Evolutionary conservation across 2,113 vertebrate genomes (phyloP), one percentile per base, ranked within the genome.

Genomic region (Argyrosomus japonicus): DNA sequence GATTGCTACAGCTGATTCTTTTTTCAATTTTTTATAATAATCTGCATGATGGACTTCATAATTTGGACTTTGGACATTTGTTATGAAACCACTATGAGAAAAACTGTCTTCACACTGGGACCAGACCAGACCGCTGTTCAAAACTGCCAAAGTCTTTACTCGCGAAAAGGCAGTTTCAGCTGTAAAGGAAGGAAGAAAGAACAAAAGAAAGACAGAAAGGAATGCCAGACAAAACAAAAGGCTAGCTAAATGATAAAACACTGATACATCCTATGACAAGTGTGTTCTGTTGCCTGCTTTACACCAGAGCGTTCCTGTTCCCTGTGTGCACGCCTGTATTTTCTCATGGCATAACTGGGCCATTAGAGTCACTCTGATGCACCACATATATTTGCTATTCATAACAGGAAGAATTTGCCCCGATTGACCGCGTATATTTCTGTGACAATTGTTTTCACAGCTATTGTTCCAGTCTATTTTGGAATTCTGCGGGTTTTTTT

Each of bases 401-500:
- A 92, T 83, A 93, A 93, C 93, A 94, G 85, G 90, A 90, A 80
- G 88, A 90, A 88, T 78, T 77, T 85, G 85, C 81, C 76, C 71
- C 54, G 63, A 75, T 82, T 74, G 80, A 72, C 81, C 29, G 19
- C 1, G 29, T 88, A 91, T 90, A 93, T 88, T 91, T 92, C 77
- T 85, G 61, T 82, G 87, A 88, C 85, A 84, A 87, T 77, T 93
- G 92, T 95, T 94, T 92, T 89, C 45, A 88, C 72, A 92, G 90
- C 76, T 40, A 87, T 92, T 89, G 79, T 92, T 90, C 85, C n/a
- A 21, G 51, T 85, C 84, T 88, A 84, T 90, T 91, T 91, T 92
- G 88, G 80, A 90, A 92, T 93, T 85, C 78, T 25, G 15, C 0
- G 53, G 29, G 6, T 40, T 77, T 85, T 87, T 80, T 65, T 69